Conservation (phyloP, 2,113 vertebrate genomes). For the Gopherus flavomarginatus region DNA sequence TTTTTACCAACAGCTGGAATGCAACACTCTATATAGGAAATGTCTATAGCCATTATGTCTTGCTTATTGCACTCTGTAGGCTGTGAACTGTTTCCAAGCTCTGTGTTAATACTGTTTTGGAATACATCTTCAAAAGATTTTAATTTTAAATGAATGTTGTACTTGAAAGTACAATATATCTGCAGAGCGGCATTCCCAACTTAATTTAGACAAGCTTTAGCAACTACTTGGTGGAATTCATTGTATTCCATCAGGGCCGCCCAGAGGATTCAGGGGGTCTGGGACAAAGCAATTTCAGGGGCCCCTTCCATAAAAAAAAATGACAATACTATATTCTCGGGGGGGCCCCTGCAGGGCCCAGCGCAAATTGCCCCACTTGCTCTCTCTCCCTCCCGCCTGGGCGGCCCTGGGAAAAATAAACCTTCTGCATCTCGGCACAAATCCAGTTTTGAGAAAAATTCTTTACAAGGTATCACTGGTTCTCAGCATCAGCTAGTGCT, state of each 20-base stretch:
- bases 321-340: too few relatives aligned
- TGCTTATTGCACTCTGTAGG: accelerated
- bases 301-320: too few relatives aligned
- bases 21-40: background rate
- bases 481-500: too few relatives aligned
- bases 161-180: background rate
- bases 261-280: too few relatives aligned
- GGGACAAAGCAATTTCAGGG: too few relatives aligned
- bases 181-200: background rate
- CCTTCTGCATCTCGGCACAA: too few relatives aligned
- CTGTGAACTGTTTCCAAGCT: background rate
- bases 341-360: too few relatives aligned
- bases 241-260: background rate
- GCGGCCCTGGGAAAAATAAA: too few relatives aligned
- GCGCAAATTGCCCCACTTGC: too few relatives aligned
- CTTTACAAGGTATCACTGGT: too few relatives aligned
- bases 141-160: background rate
- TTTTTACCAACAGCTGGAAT: background rate
- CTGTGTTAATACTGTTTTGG: background rate
- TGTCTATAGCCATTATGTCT: background rate
- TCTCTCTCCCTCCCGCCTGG: too few relatives aligned
- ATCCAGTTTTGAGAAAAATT: too few relatives aligned
- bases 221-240: background rate
- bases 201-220: background rate
- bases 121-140: background rate